Evolutionary conservation across 2,888 invertebrate genomes (phyloP).

Genomic region (Parascotia fuliginaria): DNA sequence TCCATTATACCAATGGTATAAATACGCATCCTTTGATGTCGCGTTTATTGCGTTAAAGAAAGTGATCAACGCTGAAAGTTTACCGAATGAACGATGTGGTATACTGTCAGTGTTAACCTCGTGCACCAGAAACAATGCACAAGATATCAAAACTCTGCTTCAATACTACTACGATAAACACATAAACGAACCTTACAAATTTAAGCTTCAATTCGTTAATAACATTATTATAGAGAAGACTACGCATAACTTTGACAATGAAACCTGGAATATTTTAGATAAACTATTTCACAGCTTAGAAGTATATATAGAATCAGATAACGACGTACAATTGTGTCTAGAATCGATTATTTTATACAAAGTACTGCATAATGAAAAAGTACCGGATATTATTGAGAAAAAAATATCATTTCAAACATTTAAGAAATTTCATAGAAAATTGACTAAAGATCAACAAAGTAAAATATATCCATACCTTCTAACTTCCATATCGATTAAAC

Average conservation of each 20-base stretch:
- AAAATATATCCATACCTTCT: constrained; percentile 62
- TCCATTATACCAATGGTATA: constrained; percentile 52
- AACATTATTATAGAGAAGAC: constrained; percentile 49
- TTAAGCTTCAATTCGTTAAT: constrained; percentile 62
- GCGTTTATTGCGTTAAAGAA: constrained; percentile 61
- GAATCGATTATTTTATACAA: constrained; percentile 60
- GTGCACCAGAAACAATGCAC: constrained; percentile 49
- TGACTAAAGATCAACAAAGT: constrained; percentile 51
- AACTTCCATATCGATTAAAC: constrained; percentile 35
- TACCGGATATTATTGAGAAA: constrained; percentile 60
- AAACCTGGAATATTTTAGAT: constrained; percentile 62
- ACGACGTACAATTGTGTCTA: constrained; percentile 57
- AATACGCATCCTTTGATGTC: constrained; percentile 56
- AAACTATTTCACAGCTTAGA: constrained; percentile 68
- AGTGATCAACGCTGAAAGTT: constrained; percentile 56
- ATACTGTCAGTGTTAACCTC: constrained; percentile 57
- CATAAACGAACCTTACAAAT: constrained; percentile 66
- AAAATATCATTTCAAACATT: constrained; percentile 60
- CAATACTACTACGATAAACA: constrained; percentile 62
- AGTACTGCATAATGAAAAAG: constrained; percentile 48
- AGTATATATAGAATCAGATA: constrained; percentile 63
- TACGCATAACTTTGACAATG: constrained; percentile 47
- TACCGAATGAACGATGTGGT: constrained; percentile 51
- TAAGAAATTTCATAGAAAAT: constrained; percentile 41
- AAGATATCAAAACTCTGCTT: constrained; percentile 53